phyloP scores from a whole-genome alignment of 2,113 vertebrate genomes.

The Phycodurus eques region DNA sequence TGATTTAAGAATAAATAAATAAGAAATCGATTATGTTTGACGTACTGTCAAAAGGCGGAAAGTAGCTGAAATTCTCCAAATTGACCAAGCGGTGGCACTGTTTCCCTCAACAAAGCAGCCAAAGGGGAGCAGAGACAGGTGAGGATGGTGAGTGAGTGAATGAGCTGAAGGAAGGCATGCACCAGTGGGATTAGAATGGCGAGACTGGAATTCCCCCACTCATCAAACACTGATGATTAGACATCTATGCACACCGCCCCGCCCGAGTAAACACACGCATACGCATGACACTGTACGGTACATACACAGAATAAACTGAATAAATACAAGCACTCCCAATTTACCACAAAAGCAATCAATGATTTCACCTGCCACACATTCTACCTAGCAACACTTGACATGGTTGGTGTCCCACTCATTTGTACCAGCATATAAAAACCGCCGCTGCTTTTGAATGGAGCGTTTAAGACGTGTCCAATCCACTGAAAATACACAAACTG shows the following conservation, averaged over 20 bases:
- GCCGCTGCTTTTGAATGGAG: no score
- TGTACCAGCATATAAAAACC: background rate
- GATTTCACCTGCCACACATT: background rate
- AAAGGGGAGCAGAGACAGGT: background rate
- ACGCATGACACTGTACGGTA: background rate
- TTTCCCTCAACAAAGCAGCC: background rate
- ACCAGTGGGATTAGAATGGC: slow-evolving; percentile 53
- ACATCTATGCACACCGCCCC: slow-evolving; percentile 38
- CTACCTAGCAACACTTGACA: background rate
- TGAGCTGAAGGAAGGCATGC: slow-evolving; percentile 15
- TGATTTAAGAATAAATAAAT: background rate
- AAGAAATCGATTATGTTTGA: background rate
- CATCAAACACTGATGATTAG: slow-evolving; percentile 66
- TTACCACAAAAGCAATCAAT: background rate
- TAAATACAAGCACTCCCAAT: background rate
- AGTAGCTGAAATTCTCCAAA: background rate
- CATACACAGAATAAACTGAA: background rate
- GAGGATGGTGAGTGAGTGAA: background rate
- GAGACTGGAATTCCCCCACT: slow-evolving; percentile 67
- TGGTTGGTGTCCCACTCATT: background rate
- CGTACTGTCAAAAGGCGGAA: background rate
- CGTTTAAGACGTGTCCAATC: no score
- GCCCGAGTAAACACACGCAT: slow-evolving; percentile 16
- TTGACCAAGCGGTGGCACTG: background rate
- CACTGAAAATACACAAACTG: no score